phyloP scores from a whole-genome alignment of 2,113 vertebrate species.

The Struthidea cinerea region DNA sequence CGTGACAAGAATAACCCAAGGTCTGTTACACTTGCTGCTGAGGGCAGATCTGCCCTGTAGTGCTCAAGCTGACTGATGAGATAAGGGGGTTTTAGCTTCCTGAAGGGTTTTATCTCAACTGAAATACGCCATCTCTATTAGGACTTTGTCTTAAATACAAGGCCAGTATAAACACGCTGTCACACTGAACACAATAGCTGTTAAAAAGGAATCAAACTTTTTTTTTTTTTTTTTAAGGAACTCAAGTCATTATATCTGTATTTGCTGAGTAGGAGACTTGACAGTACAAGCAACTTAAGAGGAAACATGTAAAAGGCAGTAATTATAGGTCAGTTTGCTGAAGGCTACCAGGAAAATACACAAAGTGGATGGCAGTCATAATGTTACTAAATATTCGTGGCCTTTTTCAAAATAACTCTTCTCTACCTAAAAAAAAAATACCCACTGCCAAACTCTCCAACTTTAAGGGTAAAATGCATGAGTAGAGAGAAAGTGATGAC shows the following conservation, averaged over 20 bases:
- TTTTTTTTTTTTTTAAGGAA: background rate
- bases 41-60: background rate
- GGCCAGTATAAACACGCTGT: background rate
- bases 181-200: background rate
- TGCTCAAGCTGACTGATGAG: conserved; percentile 11
- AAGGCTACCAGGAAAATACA: background rate
- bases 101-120: conserved; percentile 1
- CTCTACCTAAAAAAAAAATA: background rate
- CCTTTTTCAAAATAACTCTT: background rate
- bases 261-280: background rate
- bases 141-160: background rate
- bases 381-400: background rate
- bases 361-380: background rate
- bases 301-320: background rate
- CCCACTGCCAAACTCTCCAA: background rate
- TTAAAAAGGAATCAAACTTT: background rate
- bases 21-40: background rate
- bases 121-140: background rate
- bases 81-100: conserved; percentile 28
- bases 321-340: background rate
- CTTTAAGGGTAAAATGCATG: background rate
- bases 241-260: background rate
- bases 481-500: background rate
- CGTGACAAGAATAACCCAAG: background rate
- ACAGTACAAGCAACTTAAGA: background rate